Base-by-base conservation (phyloP, 1,140 invertebrate genomes). In the Holotrichia oblita region DNA sequence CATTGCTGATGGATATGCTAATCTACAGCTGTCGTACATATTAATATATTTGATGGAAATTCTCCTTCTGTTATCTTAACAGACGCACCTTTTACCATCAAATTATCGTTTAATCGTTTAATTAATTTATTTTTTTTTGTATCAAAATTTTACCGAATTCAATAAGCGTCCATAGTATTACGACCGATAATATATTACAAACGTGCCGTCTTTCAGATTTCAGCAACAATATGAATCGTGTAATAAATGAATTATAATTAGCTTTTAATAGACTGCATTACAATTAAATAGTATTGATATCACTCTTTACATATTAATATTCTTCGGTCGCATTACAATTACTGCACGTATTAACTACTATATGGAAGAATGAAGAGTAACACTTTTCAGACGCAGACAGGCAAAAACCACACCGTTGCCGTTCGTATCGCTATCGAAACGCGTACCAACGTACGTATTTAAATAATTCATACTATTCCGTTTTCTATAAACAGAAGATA, bases 381-480 rank as follows among this genome's bases (percentile, higher is more conserved):
- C 6, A 17, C 48, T 55, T 55, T 55, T 55, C 48, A 55, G 48
- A 4, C 6, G 48, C 44, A n/a, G 41, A 0, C 8, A 7, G 44
- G 44, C n/a, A 3, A 34, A n/a, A 14, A 9, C 44, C 44, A n/a
- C 7, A n/a, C 44, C 44, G 10, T 10, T 48, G 27, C 48, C n/a
- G 14, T 14, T 55, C 48, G 48, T 55, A 55, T 55, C 17, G 48
- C 14, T 55, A 55, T 55, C 48, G 72, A 69, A 73, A 78, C 64
- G 27, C 14, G n/a, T n/a, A 55, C 24, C 17, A 24, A 61, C 44
- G 17, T 55, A 42, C 40, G 41, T 73, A 78, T 73, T 78, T 78
- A 69, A 78, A 78, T 78, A 73, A 78, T 78, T 78, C 77, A 78
- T 78, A 55, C 48, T 78, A 59, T 78, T 55, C 42, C 77, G 77